phyloP scores from a whole-genome alignment of 1,140 invertebrate species.

The Pogonomyrmex californicus region DNA sequence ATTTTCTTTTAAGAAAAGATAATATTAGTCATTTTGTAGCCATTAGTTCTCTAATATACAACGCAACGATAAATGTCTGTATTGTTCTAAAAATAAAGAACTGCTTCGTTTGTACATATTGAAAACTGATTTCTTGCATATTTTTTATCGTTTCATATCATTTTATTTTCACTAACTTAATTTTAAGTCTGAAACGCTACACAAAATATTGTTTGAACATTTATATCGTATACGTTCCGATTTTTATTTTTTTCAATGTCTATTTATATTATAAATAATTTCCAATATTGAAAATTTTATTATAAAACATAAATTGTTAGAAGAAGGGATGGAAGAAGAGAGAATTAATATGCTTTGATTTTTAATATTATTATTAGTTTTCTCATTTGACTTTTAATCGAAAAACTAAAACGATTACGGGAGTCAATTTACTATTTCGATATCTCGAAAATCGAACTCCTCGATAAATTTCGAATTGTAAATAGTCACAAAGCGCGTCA shows the following conservation, averaged over 20 bases:
- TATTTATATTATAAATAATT: background rate
- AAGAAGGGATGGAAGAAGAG: background rate
- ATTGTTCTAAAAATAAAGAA: background rate
- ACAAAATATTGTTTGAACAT: background rate
- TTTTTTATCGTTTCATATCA: background rate
- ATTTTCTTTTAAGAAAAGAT: background rate
- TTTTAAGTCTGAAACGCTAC: background rate
- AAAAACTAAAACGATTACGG: background rate
- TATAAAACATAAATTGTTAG: background rate
- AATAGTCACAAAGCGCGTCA: background rate
- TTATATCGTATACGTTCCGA: background rate
- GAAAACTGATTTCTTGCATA: background rate
- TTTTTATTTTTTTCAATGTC: background rate
- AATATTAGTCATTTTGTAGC: background rate
- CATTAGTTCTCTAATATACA: background rate
- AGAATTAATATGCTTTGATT: background rate
- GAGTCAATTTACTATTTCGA: background rate
- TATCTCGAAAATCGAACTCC: constrained; percentile 23
- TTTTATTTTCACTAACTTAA: background rate
- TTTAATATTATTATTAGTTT: background rate
- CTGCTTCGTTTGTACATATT: background rate
- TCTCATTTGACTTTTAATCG: background rate
- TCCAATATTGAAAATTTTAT: background rate
- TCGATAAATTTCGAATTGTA: constrained; percentile 12
- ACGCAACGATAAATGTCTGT: background rate